Evolutionary conservation across 2,113 vertebrate species (phyloP).

Genomic region (Boulengeromyrus knoepffleri): DNA sequence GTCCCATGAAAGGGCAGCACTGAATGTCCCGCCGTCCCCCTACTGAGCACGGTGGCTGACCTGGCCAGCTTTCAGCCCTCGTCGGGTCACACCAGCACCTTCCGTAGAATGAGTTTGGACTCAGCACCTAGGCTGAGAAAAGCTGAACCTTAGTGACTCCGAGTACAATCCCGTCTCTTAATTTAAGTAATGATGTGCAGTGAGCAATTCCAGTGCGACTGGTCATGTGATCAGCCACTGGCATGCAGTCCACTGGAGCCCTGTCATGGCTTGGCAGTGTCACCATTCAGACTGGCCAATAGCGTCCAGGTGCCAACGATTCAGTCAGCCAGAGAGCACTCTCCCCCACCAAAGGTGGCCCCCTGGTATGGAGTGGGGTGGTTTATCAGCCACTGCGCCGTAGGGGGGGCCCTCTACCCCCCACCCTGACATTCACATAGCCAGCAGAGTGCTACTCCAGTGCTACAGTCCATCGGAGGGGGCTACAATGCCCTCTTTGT

Average conservation of each 20-base stretch:
- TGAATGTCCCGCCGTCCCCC: neutral
- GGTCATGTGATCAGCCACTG: neutral
- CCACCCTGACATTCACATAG: neutral
- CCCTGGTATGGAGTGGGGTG: neutral
- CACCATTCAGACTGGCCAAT: neutral
- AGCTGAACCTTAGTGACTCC: neutral
- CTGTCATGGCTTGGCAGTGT: neutral
- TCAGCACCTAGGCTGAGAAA: neutral
- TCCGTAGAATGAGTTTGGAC: neutral
- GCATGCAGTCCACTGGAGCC: neutral
- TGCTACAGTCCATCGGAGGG: neutral
- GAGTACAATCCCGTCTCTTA: neutral
- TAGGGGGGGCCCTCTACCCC: neutral
- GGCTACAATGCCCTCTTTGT: constrained; percentile 30
- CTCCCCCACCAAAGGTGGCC: neutral
- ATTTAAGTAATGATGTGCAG: neutral
- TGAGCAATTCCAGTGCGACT: neutral
- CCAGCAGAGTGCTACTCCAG: constrained; percentile 25
- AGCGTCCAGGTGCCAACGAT: neutral
- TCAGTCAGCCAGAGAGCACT: neutral
- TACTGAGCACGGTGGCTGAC: neutral
- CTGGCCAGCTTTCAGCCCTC: neutral
- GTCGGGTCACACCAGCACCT: neutral
- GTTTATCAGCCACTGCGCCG: neutral
- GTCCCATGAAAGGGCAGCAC: neutral